Base-by-base conservation (phyloP, 2,797 vertebrate genomes). In the Syngnathus rostellatus region DNA sequence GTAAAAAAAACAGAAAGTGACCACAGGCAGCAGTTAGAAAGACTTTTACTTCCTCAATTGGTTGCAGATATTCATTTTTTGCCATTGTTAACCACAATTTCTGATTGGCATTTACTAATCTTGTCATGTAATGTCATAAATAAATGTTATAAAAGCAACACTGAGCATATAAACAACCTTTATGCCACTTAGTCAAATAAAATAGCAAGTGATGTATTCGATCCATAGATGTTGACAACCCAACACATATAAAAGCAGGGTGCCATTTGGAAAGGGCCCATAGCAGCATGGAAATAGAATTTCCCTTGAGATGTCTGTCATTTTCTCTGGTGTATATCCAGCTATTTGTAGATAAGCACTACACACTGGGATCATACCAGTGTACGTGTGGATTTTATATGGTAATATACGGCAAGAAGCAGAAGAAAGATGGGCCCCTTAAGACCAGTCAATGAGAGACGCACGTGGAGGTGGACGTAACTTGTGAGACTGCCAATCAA, bases 361-460 rank as follows among this genome's bases (percentile, higher is more conserved):
- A 57, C 55, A 31, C 25, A 37, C 14, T 38, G 16, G 38, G 14
- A 8, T 7, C 16, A 17, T 57, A 10, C 31, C 12, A 46, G 40
- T 38, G 46, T 70, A 62, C 58, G 41, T 64, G 39, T 51, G 46
- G 61, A 23, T 46, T 45, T 72, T 63, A 69, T 57, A 51, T 53
- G 62, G 14, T 48, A 66, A 69, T 67, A 66, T 66, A 50, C 58
- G 62, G 68, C 66, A 78, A 69, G 59, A 67, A 71, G 74, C 57
- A 64, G 67, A 66, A 78, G 72, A 84, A 70, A 74, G 81, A 81
- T 83, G 77, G 78, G 68, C 80, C 75, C 77, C 79, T 80, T 76
- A 83, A 76, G 74, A 86, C 77, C 75, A 86, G 87, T 90, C 86
- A 88, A 86, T 86, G 84, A 82, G 81, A 86, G 73, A 79, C 51